These are phyloP conservation scores for Bicyclus anynana DNA, from an alignment of 1,140 invertebrate genomes.

Conservation along the genomic window DNA sequence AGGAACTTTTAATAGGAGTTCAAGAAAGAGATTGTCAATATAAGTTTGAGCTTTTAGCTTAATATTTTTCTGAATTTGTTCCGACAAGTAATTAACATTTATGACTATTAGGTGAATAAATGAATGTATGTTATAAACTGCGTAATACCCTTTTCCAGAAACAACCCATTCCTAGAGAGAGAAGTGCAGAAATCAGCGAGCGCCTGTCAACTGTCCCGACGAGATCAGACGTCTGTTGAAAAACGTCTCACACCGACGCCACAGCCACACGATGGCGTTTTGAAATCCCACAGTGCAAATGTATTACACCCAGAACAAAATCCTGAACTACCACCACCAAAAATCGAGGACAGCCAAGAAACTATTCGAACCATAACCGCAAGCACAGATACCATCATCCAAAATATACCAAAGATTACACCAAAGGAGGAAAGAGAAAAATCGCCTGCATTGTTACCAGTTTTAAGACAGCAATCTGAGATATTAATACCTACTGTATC, in stretches of 20 bases:
- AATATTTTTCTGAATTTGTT: too few relatives aligned
- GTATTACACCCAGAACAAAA: slow-evolving; percentile 50
- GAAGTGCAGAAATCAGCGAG: slow-evolving; percentile 80
- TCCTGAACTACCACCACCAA: slow-evolving; percentile 17
- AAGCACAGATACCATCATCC: slow-evolving; percentile 60
- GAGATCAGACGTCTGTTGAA: slow-evolving; percentile 53
- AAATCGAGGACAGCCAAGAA: slow-evolving; percentile 46
- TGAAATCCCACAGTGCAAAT: slow-evolving; percentile 66
- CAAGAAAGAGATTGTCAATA: too few relatives aligned
- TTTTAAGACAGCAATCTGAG: slow-evolving; percentile 54
- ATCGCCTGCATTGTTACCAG: slow-evolving; percentile 23
- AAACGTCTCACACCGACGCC: slow-evolving; percentile 46
- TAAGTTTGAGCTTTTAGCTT: too few relatives aligned
- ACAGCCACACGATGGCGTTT: slow-evolving; percentile 46
- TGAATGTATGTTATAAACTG: too few relatives aligned
- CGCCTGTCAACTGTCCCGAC: slow-evolving; percentile 68
- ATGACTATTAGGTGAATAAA: too few relatives aligned
- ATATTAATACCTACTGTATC: slow-evolving; percentile 43
- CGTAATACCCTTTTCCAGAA: slow-evolving; percentile 42
- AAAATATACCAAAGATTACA: slow-evolving; percentile 33
- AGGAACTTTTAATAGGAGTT: too few relatives aligned
- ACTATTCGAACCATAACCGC: slow-evolving; percentile 38
- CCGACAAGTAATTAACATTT: too few relatives aligned
- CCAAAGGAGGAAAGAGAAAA: slow-evolving; percentile 15
- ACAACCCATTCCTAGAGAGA: slow-evolving; percentile 73